Evolutionary conservation across 2,888 invertebrate species (phyloP), one percentile per base, ranked within the genome.

Genomic region (Tenthredo amoena): DNA sequence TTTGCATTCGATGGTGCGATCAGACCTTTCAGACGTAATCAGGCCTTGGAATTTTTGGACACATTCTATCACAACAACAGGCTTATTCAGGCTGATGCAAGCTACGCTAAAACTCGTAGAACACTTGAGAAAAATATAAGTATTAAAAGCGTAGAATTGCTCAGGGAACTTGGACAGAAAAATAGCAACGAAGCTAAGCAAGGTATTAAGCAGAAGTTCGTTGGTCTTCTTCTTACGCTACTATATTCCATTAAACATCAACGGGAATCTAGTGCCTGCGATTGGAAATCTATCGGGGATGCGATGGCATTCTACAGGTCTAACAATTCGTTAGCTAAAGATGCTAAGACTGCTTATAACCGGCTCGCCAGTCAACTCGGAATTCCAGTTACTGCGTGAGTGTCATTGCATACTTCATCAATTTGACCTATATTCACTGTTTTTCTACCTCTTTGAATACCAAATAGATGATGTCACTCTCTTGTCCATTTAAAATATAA

Each of bases 31-130:
- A 94, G 96, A 37, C 95, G 96, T 71, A 95, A 95, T 87, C 97
- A 97, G 93, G 96, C 96, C 0, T 89, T 96, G 1, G 96, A 96
- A 89, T 93, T 97, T 86, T 91, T 97, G 74, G 94, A 94, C n/a
- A 94, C 95, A 3, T 96, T 97, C 87, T 97, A 96, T 91, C 94
- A 94, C 77, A 95, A 96, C 88, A 93, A 95, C 18, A 95, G 96
- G 89, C 91, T 94, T 62, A 90, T 94, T 47, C 94, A 95, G 87
- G 93, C 92, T 12, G 93, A 94, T n/a, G 90, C 91, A 62, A 90
- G 93, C 26, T 88, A 93, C 21, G 89, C 88, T 43, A 93, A 94
- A 84, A 89, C 95, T 81, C 88, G 92, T 10, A 92, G 87, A 15
- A 85, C 94, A 83, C 89, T 95, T 83, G 96, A 96, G 89, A 90